A percentile compares a stretch with the other conserved stretches of the same genome.
These are phyloP conservation scores for Scyliorhinus canicula DNA, from an alignment of 2,797 vertebrate species.

Conservation along the genomic window DNA sequence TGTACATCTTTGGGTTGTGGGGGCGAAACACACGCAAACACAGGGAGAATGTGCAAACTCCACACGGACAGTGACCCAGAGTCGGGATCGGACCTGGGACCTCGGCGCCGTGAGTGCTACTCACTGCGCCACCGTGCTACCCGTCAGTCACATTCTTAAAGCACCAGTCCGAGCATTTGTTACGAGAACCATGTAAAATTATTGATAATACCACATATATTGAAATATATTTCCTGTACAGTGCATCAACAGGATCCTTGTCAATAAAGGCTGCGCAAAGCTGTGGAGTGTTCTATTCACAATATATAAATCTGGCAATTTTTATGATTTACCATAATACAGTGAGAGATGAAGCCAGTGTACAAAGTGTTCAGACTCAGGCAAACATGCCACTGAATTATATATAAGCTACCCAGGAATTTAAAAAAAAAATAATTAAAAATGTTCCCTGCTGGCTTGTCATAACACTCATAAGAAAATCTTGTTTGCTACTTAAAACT, in stretches of 20 bases:
- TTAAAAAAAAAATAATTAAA: background rate
- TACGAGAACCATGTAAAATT: background rate
- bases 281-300: background rate
- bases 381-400: background rate
- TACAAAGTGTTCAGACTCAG: background rate
- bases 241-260: background rate
- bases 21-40: no score
- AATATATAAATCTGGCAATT: background rate
- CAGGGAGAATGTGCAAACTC: no score
- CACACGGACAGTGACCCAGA: no score
- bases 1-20: no score
- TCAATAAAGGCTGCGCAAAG: background rate
- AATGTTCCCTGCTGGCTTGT: background rate
- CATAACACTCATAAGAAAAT: slow-evolving; percentile 43
- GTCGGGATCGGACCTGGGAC: no score
- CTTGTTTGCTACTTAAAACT: slow-evolving; percentile 42
- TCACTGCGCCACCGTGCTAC: no score
- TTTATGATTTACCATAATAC: background rate
- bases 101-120: no score
- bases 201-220: background rate
- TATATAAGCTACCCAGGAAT: background rate
- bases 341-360: background rate
- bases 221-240: background rate
- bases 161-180: background rate
- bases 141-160: background rate